Percentiles rank a stretch among this genome's conserved stretches.
Conservation (phyloP, 2,888 invertebrate genomes). For the Trachelus iudaicus region DNA sequence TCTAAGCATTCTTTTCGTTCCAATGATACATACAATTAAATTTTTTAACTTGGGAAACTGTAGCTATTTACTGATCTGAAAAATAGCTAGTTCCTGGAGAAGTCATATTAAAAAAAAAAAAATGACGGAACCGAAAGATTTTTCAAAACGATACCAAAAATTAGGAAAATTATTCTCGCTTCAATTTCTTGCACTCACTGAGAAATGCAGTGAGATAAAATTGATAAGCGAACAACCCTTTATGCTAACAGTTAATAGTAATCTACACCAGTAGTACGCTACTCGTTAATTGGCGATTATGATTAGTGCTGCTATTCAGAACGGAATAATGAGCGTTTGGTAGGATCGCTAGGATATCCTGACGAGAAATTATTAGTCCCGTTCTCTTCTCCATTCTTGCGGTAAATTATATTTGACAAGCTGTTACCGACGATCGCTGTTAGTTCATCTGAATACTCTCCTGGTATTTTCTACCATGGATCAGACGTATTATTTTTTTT, state of each 20-base stretch:
- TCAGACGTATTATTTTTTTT: background rate
- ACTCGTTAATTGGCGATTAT: background rate
- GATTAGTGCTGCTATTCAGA: background rate
- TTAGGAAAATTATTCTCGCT: background rate
- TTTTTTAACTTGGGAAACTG: background rate
- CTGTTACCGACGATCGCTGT: background rate
- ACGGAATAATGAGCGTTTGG: background rate
- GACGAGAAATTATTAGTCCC: background rate
- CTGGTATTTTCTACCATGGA: background rate
- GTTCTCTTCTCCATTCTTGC: background rate
- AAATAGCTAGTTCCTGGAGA: background rate
- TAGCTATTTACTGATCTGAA: background rate
- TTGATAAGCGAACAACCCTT: background rate
- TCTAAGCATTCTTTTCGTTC: background rate
- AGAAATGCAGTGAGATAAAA: background rate
- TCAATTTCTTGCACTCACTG: background rate
- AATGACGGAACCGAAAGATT: background rate
- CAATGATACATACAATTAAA: background rate
- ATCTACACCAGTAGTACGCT: background rate
- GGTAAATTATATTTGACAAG: background rate
- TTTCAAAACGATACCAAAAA: background rate
- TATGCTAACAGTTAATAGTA: background rate
- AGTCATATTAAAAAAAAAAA: background rate
- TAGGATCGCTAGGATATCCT: background rate
- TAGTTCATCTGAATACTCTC: background rate